Evolutionary conservation across 2,113 vertebrate genomes (phyloP), one percentile per base, ranked within the genome.

Genomic region (Hoplias malabaricus): DNA sequence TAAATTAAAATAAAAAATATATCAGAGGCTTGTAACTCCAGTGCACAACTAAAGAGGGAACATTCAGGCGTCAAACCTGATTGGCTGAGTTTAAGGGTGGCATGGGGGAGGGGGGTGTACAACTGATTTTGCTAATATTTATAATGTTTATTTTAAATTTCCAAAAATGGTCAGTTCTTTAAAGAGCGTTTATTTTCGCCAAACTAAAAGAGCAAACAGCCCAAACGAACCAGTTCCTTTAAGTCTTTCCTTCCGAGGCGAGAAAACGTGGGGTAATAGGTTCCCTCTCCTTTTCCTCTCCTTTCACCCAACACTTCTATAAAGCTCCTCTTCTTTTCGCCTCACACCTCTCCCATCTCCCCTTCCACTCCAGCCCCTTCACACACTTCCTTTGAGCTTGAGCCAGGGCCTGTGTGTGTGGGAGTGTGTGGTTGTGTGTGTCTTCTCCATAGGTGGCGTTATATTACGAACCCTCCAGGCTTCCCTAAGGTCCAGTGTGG

Each of bases 351-450:
- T 53, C 36, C 43, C 63, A 65, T 57, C 29, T 50, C 57, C 23
- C 68, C 36, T 48, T 73, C 69, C 46, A 19, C 25, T 65, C 36
- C 69, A 19, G 27, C 82, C 84, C 81, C 69, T 73, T 78, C 42
- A 75, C 81, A 84, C 85, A 65, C 79, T 77, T 57, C 59, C 65
- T 84, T 76, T 80, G 46, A 82, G 84, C 40, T 43, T 61, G 23
- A 54, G 73, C 82, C 16, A 77, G 42, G 56, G 69, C 54, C 27
- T 43, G 36, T 70, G 29, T 63, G 40, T 48, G 63, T 67, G 12
- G 42, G 40, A 46, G 56, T 69, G 38, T 50, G 53, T 29, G 53
- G n/a, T n/a, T 66, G 31, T 38, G 59, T 74, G 82, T 42, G 67
- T 83, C 85, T 69, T 70, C 53, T 61, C 54, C 75, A 43, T 40